Evolutionary conservation across 2,113 vertebrate genomes (phyloP).

Genomic region (Ictalurus furcatus): DNA sequence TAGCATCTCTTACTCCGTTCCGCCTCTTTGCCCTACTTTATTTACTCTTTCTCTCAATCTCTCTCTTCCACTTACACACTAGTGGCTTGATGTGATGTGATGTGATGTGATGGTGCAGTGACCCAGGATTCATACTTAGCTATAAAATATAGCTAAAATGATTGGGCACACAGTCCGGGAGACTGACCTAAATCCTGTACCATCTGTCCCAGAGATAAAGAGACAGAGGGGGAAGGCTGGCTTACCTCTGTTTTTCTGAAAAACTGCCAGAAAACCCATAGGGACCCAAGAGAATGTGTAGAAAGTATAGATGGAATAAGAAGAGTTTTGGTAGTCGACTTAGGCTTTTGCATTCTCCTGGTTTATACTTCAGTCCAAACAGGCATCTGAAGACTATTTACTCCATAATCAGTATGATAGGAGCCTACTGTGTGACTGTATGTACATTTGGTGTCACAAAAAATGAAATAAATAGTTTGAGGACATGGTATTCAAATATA

Average conservation of each 20-base stretch:
- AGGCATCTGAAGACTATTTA: not conserved
- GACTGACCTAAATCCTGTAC: conserved; percentile 31
- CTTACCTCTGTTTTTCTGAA: conserved; percentile 52
- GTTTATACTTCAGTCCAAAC: not conserved
- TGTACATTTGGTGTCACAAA: not conserved
- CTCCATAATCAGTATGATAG: not conserved
- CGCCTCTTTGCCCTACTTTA: not conserved
- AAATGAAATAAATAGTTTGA: not conserved
- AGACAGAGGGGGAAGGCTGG: conserved; percentile 24
- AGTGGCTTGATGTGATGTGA: conserved; percentile 21
- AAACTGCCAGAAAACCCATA: conserved; percentile 36
- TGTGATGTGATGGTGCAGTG: conserved; percentile 46
- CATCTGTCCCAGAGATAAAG: conserved; percentile 58
- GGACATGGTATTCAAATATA: not conserved
- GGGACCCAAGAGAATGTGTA: not conserved
- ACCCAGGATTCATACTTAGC: conserved; percentile 35
- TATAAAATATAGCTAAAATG: conserved; percentile 51
- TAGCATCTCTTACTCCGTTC: not conserved
- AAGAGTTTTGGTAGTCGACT: not conserved
- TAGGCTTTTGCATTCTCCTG: not conserved
- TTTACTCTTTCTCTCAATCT: not conserved
- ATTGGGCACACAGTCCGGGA: conserved; percentile 46
- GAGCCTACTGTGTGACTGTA: not conserved
- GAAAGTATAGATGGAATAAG: not conserved
- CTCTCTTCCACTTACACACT: conserved; percentile 10